Base-by-base conservation (phyloP, 1,140 invertebrate genomes). In the Phocides pigmalion region DNA sequence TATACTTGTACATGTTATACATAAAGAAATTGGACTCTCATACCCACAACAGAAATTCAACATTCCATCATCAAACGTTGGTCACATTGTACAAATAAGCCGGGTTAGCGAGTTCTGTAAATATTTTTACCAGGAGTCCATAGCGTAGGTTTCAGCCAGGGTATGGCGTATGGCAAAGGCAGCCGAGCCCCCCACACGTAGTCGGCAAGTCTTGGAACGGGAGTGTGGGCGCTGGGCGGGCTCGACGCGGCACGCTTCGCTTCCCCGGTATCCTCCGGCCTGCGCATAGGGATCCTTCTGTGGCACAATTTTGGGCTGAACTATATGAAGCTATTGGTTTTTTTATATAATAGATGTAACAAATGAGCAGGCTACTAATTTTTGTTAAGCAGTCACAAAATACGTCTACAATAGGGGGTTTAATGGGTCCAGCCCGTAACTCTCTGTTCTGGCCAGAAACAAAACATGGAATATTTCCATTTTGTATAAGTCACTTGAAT, bases 281-380 rank as follows among this genome's bases (percentile, higher is more conserved):
- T 91, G 83, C 85, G 84, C 63, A 84, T 53, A 51, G 82, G 81
- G 3, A 87, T 72, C 73, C 88, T 83, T 87, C 88, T 90, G 84
- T 75, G 77, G 87, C 87, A 84, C 81, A 79, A 85, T 87, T 88
- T 86, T 70, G 89, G 69, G 80, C 87, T 87, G 88, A 86, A 90
- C 77, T 87, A 74, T 66, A 32, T 71, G 28, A 51, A 37, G 37
- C 37, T 22, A 73, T 44, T 11, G 62, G 69, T 54, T 50, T 42
- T n/a, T n/a, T n/a, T n/a, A n/a, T 62, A 1, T 15, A 37, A 20
- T 28, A 58, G 39, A 28, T 28, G 25, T 28, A 28, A 28, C 5
- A 28, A 8, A 28, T 28, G 5, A 28, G 25, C 25, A 28, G n/a
- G n/a, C n/a, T n/a, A n/a, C n/a, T n/a, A n/a, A 28, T 28, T 4